Evolutionary conservation across 2,888 invertebrate species (phyloP), one percentile per base, ranked within the genome.

Genomic region (Eristalinus sepulchralis): DNA sequence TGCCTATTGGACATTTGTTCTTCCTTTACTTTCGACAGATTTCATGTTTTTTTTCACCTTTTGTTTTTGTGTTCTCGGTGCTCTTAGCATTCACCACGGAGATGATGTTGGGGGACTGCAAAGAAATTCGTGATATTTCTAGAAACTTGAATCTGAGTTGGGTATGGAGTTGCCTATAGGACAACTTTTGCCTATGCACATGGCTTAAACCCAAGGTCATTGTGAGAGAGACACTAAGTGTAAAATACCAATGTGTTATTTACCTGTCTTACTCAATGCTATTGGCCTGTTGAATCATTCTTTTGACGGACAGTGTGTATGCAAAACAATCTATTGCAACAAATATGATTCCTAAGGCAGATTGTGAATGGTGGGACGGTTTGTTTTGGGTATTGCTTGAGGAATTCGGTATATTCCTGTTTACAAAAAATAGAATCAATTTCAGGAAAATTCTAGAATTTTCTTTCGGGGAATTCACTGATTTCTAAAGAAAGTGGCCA

Each of bases 81-180:
- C 24, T 59, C 75, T 57, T 66, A 34, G 9, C 27, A 20, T 59
- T 75, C 75, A 75, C 75, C 75, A 66, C n/a, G 22, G 57, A 13
- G 11, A 57, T 11, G 1, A 1, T 13, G 57, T 57, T 57, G 2
- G 20, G 27, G 5, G n/a, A 27, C 13, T 27, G 8, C 31, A 17
- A n/a, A 3, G 9, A 9, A 47, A 47, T 17, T 22, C 8, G 4
- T 11, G 33, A 66, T 31, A 20, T 1, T 20, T 20, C 31, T 34
- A 64, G 63, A 36, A 20, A 24, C 24, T 64, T 24, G 57, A 47
- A 47, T 17, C 17, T 17, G 27, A 47, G 17, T 8, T 17, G 5
- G 47, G 47, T 17, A 47, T 47, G n/a, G 6, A 47, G 6, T 17
- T 47, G 17, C 8, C 8, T 17, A 39, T 17, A 17, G 47, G 47